Conservation (phyloP, 2,113 vertebrate species). For the Antechinus flavipes region DNA sequence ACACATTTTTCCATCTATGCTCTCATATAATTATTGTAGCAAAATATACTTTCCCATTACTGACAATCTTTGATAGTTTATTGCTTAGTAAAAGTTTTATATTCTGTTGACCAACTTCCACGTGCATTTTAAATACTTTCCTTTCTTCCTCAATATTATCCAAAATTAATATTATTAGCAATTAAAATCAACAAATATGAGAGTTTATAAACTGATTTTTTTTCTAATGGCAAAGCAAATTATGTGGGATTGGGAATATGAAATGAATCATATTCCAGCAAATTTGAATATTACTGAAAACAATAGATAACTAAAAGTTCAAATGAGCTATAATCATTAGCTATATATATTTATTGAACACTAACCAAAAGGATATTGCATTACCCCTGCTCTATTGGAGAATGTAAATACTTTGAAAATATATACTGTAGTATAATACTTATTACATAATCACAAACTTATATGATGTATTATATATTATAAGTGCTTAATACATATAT, state of each 20-base stretch:
- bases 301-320: constrained; percentile 17
- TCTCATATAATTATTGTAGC: constrained; percentile 31
- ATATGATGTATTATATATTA: neutral
- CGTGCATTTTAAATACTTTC: constrained; percentile 68
- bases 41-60: constrained; percentile 40
- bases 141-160: constrained; percentile 55
- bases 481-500: neutral
- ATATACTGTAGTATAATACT: neutral
- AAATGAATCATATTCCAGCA: constrained; percentile 59
- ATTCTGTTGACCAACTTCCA: constrained; percentile 10
- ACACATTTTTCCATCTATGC: neutral
- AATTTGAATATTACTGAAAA: constrained; percentile 56
- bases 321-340: constrained; percentile 25
- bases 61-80: constrained; percentile 24
- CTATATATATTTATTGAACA: neutral
- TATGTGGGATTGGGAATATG: constrained; percentile 55
- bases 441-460: neutral
- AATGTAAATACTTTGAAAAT: neutral
- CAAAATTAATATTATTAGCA: constrained; percentile 67
- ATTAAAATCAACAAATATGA: constrained; percentile 70
- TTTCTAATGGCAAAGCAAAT: constrained; percentile 37
- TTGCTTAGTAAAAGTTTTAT: constrained; percentile 36
- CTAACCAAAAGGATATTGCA: neutral
- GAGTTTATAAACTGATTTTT: constrained; percentile 39
- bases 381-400: neutral